Evolutionary conservation across 1,140 invertebrate species (phyloP).

Genomic region (Stenopsyche tienmushanensis): DNA sequence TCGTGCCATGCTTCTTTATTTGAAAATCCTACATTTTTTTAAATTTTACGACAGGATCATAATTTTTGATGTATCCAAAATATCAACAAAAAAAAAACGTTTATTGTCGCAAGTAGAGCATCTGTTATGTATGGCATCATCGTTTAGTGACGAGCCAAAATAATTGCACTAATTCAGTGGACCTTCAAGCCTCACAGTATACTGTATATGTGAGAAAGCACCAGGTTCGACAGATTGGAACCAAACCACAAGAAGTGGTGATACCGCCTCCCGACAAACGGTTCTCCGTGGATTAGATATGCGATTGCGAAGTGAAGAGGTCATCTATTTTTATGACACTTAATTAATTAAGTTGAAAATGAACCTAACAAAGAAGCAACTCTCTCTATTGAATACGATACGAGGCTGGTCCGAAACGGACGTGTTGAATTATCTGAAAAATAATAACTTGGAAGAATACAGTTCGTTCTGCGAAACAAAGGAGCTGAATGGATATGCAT

Average conservation of each 20-base stretch:
- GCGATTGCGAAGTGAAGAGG: no score
- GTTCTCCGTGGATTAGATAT: no score
- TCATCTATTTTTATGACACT: neutral
- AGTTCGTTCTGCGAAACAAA: constrained; percentile 46
- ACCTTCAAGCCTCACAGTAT: constrained; percentile 16
- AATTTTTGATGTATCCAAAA: no score
- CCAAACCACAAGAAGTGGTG: no score
- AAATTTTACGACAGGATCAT: neutral
- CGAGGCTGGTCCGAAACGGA: constrained; percentile 44
- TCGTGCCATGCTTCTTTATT: no score
- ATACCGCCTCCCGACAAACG: no score
- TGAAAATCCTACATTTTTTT: no score
- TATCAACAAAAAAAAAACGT: neutral
- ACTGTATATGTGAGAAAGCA: neutral
- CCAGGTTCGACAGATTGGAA: no score
- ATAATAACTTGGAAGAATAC: constrained; percentile 47
- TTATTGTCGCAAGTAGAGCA: constrained; percentile 14
- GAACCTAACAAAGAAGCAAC: constrained; percentile 23
- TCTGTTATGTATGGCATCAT: neutral
- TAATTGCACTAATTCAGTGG: constrained; percentile 29
- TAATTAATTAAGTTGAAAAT: neutral
- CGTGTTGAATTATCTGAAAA: constrained; percentile 44
- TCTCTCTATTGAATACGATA: constrained; percentile 35
- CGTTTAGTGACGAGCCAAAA: constrained; percentile 1
- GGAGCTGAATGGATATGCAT: constrained; percentile 45